Evolutionary conservation across 2,797 vertebrate genomes (phyloP).

Genomic region (Vireo griseus): DNA sequence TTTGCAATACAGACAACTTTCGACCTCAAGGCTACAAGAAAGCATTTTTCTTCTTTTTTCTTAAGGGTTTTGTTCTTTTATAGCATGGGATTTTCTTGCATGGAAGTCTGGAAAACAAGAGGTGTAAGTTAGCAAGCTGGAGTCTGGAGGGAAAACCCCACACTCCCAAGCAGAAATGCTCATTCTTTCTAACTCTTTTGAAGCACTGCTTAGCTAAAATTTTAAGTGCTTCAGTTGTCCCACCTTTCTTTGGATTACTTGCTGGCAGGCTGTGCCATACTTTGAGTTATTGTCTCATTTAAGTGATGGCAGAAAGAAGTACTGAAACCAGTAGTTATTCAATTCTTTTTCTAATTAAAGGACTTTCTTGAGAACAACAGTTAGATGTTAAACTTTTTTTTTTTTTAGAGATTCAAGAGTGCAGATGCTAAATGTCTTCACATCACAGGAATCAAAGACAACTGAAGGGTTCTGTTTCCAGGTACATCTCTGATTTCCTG

Average conservation of each 20-base stretch:
- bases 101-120: neutral
- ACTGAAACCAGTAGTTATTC: neutral
- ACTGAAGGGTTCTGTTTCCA: neutral
- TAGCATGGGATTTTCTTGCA: neutral
- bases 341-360: neutral
- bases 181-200: neutral
- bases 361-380: neutral
- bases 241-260: neutral
- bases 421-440: neutral
- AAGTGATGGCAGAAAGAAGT: neutral
- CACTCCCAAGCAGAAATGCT: neutral
- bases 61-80: neutral
- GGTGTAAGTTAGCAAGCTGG: neutral
- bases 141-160: neutral
- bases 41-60: neutral
- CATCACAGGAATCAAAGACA: neutral
- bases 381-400: neutral
- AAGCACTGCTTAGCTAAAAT: neutral
- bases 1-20: constrained; percentile 30
- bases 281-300: neutral
- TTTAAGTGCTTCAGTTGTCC: neutral
- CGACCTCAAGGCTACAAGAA: neutral
- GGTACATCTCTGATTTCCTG: neutral
- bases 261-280: neutral
- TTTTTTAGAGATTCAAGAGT: neutral